Base-by-base conservation (phyloP, 2,113 vertebrate species). In the Synodontis membranacea region DNA sequence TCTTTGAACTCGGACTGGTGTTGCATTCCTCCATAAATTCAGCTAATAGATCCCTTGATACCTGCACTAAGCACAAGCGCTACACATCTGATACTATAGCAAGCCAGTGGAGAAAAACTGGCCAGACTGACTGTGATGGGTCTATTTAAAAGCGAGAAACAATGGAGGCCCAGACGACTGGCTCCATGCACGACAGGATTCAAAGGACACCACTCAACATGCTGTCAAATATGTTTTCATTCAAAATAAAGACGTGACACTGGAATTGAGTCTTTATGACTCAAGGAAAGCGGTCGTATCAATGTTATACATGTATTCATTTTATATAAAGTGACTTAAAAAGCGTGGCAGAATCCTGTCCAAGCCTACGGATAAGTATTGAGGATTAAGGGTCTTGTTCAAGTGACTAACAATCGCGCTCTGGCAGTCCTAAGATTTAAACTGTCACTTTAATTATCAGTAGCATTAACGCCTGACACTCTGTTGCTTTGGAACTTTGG, bases 111-210 rank as follows among this genome's bases (percentile, higher is more conserved):
- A 50, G 84, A 52, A 87, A 90, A 90, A 87, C 68, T 10, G 82
- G 25, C 91, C 87, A 83, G 92, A 95, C 90, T 89, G 92, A 91
- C 83, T 72, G 12, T 83, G 92, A 93, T 91, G 54, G 92, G 92
- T 90, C 86, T 88, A 88, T 94, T 93, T 90, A 91, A 83, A 90
- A 90, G 82, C 1, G 74, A 60, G 88, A 80, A 85, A 94, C 91
- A 93, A 95, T 89, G 80, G 52, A 58, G 89, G 91, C 90, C 92
- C 92, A 94, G 93, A 93, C 93, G 31, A 90, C 92, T 87, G 89
- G 93, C 92, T 92, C 87, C 85, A 70, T 80, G 86, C 86, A 9
- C 21, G 44, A 84, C 84, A 54, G 66, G 68, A 64, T 88, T 90
- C 89, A 94, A 93, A 92, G 93, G 92, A 86, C 86, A 37, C 34